These are phyloP conservation scores for Drepana arcuata DNA, from an alignment of 1,140 invertebrate genomes.

Conservation along the genomic window DNA sequence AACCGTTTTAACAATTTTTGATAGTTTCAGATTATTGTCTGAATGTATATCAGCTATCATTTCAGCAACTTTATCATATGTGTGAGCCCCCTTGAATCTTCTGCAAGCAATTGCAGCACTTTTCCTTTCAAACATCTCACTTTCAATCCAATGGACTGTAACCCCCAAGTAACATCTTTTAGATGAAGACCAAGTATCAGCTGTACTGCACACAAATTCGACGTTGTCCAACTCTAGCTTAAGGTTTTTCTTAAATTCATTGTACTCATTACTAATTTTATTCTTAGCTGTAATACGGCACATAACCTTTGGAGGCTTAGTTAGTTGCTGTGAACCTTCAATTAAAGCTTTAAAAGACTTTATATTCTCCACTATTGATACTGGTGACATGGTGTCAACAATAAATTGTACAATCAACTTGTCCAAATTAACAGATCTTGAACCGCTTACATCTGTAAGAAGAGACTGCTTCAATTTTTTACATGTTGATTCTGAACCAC, in stretches of 20 bases:
- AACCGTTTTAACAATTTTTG: constrained; percentile 18
- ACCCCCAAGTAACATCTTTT: constrained; percentile 17
- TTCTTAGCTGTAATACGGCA: constrained; percentile 16
- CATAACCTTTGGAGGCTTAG: constrained; percentile 17
- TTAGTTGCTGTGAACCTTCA: constrained; percentile 17
- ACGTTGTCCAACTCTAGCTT: constrained; percentile 8
- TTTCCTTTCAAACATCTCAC: constrained; percentile 12
- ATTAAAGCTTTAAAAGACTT: constrained; percentile 25
- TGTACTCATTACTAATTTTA: constrained; percentile 18
- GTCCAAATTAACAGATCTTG: constrained; percentile 16
- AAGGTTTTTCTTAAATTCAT: constrained; percentile 15
- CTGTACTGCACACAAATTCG: constrained; percentile 22
- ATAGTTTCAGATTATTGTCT: constrained; percentile 16
- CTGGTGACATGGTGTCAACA: constrained; percentile 20
- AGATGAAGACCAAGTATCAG: constrained; percentile 19
- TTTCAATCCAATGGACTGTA: constrained; percentile 18
- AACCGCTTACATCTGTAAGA: constrained; percentile 8
- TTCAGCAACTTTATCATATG: constrained; percentile 14
- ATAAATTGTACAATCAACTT: constrained; percentile 20
- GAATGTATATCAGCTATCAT: constrained; percentile 16
- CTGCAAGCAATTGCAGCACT: constrained; percentile 17
- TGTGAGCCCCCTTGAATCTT: constrained; percentile 17
- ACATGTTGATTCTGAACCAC: constrained; percentile 4
- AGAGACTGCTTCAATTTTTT: constrained; percentile 12
- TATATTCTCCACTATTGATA: constrained; percentile 18